phyloP scores from a whole-genome alignment of 2,113 vertebrate species.

The Tinamus guttatus region DNA sequence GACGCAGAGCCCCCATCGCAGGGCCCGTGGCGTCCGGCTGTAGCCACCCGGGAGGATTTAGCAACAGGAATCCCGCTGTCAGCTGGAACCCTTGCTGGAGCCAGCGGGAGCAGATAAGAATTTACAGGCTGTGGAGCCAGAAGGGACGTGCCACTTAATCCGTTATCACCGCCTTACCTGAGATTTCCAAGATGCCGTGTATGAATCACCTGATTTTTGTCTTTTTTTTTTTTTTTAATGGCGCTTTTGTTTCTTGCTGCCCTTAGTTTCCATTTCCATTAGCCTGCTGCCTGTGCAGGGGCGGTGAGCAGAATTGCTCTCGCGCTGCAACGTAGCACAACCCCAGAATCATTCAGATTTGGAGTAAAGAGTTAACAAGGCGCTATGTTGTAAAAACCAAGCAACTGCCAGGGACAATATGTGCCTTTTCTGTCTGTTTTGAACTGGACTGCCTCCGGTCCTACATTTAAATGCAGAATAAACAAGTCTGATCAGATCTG shows the following conservation, averaged over 20 bases:
- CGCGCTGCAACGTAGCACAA: not conserved
- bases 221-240: not conserved
- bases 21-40: no score
- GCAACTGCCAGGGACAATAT: constrained; percentile 69
- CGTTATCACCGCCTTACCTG: constrained; percentile 2
- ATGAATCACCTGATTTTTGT: constrained; percentile 1
- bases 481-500: constrained; percentile 77
- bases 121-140: constrained; percentile 38
- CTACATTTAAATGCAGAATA: constrained; percentile 72
- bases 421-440: constrained; percentile 64
- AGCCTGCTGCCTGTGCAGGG: not conserved
- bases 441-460: constrained; percentile 52
- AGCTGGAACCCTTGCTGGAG: constrained; percentile 56
- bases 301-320: constrained; percentile 12
- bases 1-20: no score
- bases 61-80: constrained; percentile 42
- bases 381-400: constrained; percentile 42
- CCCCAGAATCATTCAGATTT: constrained; percentile 12
- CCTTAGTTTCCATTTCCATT: not conserved
- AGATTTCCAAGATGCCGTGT: constrained; percentile 28
- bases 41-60: constrained; percentile 38
- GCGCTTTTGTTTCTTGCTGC: not conserved
- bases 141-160: constrained; percentile 46
- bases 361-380: constrained; percentile 40
- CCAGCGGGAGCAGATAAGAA: constrained; percentile 58